Base-by-base conservation (phyloP, 2,113 vertebrate species). In the Pterocles burchelli region DNA sequence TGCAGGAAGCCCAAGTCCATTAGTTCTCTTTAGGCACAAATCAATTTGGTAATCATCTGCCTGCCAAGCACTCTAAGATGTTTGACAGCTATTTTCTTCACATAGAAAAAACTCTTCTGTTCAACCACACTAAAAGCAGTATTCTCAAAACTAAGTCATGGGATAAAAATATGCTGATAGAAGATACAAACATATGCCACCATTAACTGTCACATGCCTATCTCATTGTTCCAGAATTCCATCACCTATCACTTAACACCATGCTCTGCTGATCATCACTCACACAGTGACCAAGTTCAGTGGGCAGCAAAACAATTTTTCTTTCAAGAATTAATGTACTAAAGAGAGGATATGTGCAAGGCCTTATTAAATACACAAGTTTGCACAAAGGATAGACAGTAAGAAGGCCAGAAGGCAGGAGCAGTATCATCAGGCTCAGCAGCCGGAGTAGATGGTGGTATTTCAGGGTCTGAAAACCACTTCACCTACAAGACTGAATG, bases 41-140 rank as follows among this genome's bases (percentile, higher is more conserved):
- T 94, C 90, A 95, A 95, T 97, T 93, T 70, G 86, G 63, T 49
- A 91, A 95, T 94, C 88, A 95, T 58, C 72, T 70, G 31, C 88
- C 75, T 2, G 0, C 67, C 88, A 83, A 83, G 66, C 66, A 72
- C 68, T 88, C 71, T 19, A 72, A 94, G 90, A 86, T 70, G 41
- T 89, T 89, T 67, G 85, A 95, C 46, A 88, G 59, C 29, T 41
- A 86, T 88, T 88, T 95, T 67, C 95, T 85, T 79, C 73, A 91
- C 48, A 41, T 24, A 57, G 75, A 70, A 86, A 89, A 90, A 92
- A 89, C n/a, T 71, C 66, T 81, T 91, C 82, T n/a, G 82, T 4
- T 11, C 57, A 95, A 19, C n/a, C 84, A 45, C 7, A 73, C 74
- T 94, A 96, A 97, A 90, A 90, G 13, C 51, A 94, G 73, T 51